Evolutionary conservation across 2,797 vertebrate species (phyloP), one percentile per base, ranked within the genome.

Genomic region (Chelon auratus): DNA sequence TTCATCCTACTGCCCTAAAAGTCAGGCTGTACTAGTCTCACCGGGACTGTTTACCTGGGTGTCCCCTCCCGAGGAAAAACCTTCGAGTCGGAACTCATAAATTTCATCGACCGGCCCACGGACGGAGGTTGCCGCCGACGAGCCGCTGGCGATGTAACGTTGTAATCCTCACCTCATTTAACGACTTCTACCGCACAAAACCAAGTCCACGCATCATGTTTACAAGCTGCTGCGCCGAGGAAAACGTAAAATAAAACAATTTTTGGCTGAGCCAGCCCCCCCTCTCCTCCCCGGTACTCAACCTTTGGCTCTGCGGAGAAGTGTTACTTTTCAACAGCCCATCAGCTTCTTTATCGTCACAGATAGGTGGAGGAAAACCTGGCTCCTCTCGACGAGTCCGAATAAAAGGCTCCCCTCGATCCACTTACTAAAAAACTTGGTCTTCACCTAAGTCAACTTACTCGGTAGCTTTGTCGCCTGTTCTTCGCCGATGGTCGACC

Each of bases 251-350:
- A 92, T 84, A 80, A 75, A 78, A 74, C 17, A 78, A 60, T 77
- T 83, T 90, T 64, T 12, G 74, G 14, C 57, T 50, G 69, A 68
- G 83, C 2, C 30, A 75, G 56, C 68, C 60, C 75, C 81, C 66
- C 43, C 47, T 60, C 69, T 83, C 67, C 82, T 85, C 67, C 81
- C 84, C 85, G 4, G 79, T 22, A 86, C 89, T 91, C 90, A 91
- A 92, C 90, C 91, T 92, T 93, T 92, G 89, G 86, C 91, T 93
- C 91, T 93, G 92, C 89, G 85, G 91, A 91, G 90, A 93, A 94
- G 93, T 94, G 93, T 90, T 93, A 94, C 93, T 94, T 93, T 93
- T 91, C 91, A 93, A 87, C 92, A 93, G 90, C 92, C 91, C 93
- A 92, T 93, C 92, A 92, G 92, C 92, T 82, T 88, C 92, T 93